phyloP scores from a whole-genome alignment of 2,888 invertebrate species.

The Catonia carolina region DNA sequence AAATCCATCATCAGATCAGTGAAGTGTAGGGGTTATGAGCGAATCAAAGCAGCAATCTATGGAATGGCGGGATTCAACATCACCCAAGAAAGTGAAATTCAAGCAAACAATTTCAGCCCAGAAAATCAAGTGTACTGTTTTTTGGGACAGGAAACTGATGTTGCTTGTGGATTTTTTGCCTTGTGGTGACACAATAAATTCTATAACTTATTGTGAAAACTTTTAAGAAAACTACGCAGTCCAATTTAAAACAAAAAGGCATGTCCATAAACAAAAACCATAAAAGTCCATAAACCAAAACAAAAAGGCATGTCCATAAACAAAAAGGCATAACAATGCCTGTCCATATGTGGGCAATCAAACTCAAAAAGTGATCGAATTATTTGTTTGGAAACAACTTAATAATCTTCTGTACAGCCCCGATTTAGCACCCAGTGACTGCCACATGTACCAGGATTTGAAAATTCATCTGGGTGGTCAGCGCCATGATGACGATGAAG shows the following conservation, averaged over 20 bases:
- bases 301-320: conserved; percentile 26
- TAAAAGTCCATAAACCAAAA: too few species aligned
- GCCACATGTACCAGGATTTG: conserved; percentile 24
- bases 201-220: conserved; percentile 23
- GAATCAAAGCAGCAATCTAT: too few species aligned
- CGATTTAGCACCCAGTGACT: conserved; percentile 26
- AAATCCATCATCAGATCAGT: too few species aligned
- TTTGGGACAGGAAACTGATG: conserved; percentile 32
- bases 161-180: conserved; percentile 26
- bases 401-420: conserved; percentile 25
- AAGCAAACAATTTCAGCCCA: conserved; percentile 24
- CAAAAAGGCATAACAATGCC: conserved; percentile 33
- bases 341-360: conserved; percentile 24
- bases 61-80: conserved; percentile 18
- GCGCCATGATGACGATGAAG: conserved; percentile 13
- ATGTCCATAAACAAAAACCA: too few species aligned
- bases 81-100: conserved; percentile 25
- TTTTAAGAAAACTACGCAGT: conserved; percentile 23
- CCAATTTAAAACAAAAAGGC: conserved; percentile 26
- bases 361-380: conserved; percentile 13
- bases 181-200: conserved; percentile 26
- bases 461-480: conserved; percentile 22
- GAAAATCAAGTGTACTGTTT: conserved; percentile 34
- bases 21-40: too few species aligned
- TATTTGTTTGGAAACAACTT: conserved; percentile 29